Conservation (phyloP, 2,113 vertebrate genomes). For the Leucopsar rothschildi region DNA sequence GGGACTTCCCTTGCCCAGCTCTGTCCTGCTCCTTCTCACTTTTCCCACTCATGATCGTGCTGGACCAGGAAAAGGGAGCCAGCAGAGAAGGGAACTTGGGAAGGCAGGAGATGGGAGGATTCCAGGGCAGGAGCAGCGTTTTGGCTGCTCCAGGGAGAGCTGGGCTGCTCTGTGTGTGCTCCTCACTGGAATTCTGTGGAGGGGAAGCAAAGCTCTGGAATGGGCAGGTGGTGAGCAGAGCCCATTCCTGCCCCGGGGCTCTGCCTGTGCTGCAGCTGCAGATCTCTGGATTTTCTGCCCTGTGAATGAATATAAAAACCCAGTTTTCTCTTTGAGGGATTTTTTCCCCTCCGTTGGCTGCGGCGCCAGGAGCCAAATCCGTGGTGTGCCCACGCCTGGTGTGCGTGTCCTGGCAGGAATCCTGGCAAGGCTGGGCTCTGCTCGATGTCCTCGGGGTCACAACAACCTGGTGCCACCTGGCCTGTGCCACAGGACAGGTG, state of each 20-base stretch:
- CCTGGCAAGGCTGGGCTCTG: neutral
- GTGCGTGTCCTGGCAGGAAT: neutral
- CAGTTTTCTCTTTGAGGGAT: neutral
- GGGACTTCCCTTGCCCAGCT: neutral
- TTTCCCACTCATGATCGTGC: rapidly evolving
- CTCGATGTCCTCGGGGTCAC: rapidly evolving
- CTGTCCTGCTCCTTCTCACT: rapidly evolving
- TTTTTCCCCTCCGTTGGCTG: neutral
- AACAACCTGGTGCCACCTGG: rapidly evolving
- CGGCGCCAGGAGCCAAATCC: rapidly evolving
- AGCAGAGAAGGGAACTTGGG: neutral
- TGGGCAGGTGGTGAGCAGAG: neutral
- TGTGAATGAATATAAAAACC: rapidly evolving
- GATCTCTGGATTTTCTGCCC: neutral
- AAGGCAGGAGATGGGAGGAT: neutral
- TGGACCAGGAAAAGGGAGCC: rapidly evolving
- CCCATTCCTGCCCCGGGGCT: neutral
- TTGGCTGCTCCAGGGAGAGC: rapidly evolving
- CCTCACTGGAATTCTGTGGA: rapidly evolving
- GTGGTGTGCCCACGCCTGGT: neutral
- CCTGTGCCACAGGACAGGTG: rapidly evolving
- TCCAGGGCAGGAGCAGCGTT: neutral
- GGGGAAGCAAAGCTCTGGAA: neutral
- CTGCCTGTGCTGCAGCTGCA: neutral
- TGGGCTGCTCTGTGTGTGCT: rapidly evolving